phyloP scores from a whole-genome alignment of 2,888 invertebrate species.

The Rhopalosiphum nymphaeae region DNA sequence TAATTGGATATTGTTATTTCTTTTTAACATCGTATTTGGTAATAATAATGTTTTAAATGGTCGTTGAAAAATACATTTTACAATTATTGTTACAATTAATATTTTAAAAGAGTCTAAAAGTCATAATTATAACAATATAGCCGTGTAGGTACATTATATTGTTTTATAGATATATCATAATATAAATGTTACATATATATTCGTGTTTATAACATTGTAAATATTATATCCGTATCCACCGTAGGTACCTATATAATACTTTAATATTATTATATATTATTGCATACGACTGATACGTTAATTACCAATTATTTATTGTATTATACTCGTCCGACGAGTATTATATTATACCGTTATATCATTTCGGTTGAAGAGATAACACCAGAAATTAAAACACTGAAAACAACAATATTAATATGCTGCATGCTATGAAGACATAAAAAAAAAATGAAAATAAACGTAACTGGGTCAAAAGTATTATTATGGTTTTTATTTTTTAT shows the following conservation, averaged over 20 bases:
- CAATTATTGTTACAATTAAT: neutral
- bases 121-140: neutral
- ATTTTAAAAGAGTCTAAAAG: neutral
- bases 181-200: neutral
- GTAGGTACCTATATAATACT: neutral
- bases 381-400: neutral
- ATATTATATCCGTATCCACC: neutral
- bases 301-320: slow-evolving; percentile 28
- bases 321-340: neutral
- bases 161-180: neutral
- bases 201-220: neutral
- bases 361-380: slow-evolving; percentile 26
- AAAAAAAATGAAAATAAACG: neutral
- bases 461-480: neutral
- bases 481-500: neutral
- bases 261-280: neutral
- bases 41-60: neutral
- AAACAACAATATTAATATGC: slow-evolving; percentile 18
- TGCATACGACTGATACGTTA: neutral
- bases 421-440: neutral
- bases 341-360: neutral
- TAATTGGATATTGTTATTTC: neutral
- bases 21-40: neutral
- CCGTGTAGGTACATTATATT: neutral
- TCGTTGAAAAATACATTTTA: neutral